Evolutionary conservation across 2,113 vertebrate species (phyloP), one percentile per base, ranked within the genome.

Genomic region (Microtus montanus): DNA sequence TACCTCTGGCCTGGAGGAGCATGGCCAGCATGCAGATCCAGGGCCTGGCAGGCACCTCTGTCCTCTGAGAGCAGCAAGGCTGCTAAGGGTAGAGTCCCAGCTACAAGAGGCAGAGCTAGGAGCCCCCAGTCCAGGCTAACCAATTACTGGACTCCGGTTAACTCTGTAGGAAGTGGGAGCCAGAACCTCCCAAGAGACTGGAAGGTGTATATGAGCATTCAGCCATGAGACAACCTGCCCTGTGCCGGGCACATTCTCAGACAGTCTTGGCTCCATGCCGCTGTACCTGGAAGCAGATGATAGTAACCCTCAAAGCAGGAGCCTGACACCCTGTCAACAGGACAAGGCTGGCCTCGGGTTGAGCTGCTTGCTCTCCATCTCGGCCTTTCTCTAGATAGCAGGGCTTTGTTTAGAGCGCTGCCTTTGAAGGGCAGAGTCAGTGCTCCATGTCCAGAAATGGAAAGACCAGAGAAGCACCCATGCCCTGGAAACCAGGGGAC

Each of bases 271-370:
- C 8, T 86, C 24, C 10, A 7, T 4, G 47, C 0, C 0, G 54
- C 79, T 13, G 10, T 22, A 52, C 7, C 13, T 3, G 12, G 79
- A 26, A 75, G 61, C 61, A 38, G 61, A 38, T 26, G 54, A 3
- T 15, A 9, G 5, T 24, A 13, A 33, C 6, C 0, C 49, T 14
- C 0, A 17, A 3, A 35, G 64, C 70, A 30, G 0, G 0, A 47
- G 64, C 70, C 63, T 70, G 24, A 28, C 38, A 3, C 7, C 83
- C 38, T 0, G 35, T 66, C 52, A 0, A 19, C 52, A 64, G 70
- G 87, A 3, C 0, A 0, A 7, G 8, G 54, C 66, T 2, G 83
- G 49, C 73, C 9, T 19, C 0, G 2, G 1, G 8, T 10, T 22
- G 4, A 54, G 35, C 5, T 2, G 4, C 10, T 49, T 0, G 10